phyloP scores from a whole-genome alignment of 2,797 vertebrate species.

The Amblyraja radiata region DNA sequence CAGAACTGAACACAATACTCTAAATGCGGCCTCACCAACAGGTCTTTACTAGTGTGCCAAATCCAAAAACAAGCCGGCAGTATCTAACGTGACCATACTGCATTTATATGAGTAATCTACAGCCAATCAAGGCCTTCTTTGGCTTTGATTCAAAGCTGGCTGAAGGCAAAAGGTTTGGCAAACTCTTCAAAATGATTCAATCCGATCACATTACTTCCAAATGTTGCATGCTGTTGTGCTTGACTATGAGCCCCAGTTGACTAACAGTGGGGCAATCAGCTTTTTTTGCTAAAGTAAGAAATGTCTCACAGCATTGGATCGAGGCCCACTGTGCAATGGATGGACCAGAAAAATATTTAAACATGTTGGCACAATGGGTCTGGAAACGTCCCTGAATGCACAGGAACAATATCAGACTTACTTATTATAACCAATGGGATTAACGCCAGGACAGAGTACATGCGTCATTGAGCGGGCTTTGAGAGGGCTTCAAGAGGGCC shows the following conservation, averaged over 20 bases:
- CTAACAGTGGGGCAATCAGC: neutral
- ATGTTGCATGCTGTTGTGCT: neutral
- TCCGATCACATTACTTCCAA: neutral
- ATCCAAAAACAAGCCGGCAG: neutral
- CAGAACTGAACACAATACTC: too few species aligned
- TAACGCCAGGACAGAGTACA: neutral
- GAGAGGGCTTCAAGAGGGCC: neutral
- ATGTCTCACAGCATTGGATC: neutral
- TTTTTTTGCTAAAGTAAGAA: neutral
- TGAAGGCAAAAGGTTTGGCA: neutral
- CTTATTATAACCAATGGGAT: neutral
- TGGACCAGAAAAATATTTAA: neutral
- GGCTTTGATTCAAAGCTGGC: neutral
- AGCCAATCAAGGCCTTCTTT: neutral
- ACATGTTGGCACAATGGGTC: neutral
- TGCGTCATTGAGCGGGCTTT: neutral
- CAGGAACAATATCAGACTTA: neutral
- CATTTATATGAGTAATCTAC: neutral
- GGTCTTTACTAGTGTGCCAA: too few species aligned
- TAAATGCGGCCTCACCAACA: too few species aligned
- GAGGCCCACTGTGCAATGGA: neutral
- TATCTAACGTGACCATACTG: neutral
- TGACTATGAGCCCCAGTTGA: neutral
- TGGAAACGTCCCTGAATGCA: too few species aligned
- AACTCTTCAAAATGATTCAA: neutral